These are phyloP conservation scores for Aldabrachelys gigantea DNA, from an alignment of 2,113 vertebrate species.

Conservation along the genomic window DNA sequence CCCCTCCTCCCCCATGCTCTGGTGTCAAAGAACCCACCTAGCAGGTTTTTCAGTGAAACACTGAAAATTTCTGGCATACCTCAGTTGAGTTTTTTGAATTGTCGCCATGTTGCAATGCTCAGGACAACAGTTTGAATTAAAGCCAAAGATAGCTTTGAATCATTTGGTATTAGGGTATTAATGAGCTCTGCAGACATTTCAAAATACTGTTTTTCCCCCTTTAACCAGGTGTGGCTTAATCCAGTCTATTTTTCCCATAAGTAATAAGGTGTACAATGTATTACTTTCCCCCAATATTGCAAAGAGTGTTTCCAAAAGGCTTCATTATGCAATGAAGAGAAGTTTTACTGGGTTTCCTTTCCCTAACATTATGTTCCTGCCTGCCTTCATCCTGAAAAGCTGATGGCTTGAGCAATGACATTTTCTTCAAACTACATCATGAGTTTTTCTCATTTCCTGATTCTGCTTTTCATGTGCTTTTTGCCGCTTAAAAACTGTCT, in stretches of 20 bases:
- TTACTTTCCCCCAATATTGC: conserved; percentile 43
- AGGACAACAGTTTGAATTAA: conserved; percentile 75
- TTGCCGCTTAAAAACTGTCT: conserved; percentile 2
- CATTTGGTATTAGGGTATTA: conserved; percentile 76
- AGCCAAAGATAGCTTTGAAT: conserved; percentile 79
- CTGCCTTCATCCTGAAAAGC: conserved; percentile 1
- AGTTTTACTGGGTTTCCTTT: conserved; percentile 32
- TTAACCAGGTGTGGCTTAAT: conserved; percentile 79
- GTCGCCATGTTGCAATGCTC: conserved; percentile 45
- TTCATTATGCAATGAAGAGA: not conserved
- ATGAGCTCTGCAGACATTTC: conserved; percentile 81
- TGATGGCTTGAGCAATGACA: not conserved
- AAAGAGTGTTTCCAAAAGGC: conserved; percentile 56
- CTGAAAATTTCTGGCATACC: conserved; percentile 42
- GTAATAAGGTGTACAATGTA: conserved; percentile 47
- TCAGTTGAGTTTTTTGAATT: conserved; percentile 62
- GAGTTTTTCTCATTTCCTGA: not conserved
- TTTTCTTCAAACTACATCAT: not conserved
- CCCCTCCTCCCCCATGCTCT: not conserved
- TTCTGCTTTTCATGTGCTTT: not conserved
- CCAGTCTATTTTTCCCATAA: conserved; percentile 72
- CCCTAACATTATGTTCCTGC: not conserved
- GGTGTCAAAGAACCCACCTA: conserved; percentile 23
- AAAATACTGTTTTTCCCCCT: conserved; percentile 61
- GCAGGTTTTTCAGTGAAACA: conserved; percentile 58